These are phyloP conservation scores for Nemotelus nigrinus DNA, from an alignment of 2,888 invertebrate genomes.

Conservation along the genomic window DNA sequence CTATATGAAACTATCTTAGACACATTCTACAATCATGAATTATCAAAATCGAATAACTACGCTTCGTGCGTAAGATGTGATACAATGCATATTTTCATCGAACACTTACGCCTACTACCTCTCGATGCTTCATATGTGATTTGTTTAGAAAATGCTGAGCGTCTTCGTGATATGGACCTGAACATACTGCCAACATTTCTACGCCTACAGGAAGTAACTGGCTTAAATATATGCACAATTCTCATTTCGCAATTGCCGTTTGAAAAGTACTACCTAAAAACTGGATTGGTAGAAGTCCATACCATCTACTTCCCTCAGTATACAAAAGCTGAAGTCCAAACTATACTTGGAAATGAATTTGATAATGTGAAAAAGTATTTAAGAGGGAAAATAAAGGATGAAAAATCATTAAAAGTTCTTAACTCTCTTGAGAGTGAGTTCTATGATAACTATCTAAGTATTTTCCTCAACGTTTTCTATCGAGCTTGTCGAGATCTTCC, in stretches of 20 bases:
- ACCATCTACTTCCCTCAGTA: conserved; percentile 84
- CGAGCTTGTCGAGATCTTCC: conserved; percentile 85
- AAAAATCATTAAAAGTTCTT: conserved; percentile 53
- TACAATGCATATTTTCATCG: conserved; percentile 74
- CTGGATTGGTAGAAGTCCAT: conserved; percentile 76
- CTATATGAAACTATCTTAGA: conserved; percentile 80
- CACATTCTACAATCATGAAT: conserved; percentile 66
- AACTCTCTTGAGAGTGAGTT: conserved; percentile 64
- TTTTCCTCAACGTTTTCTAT: conserved; percentile 86
- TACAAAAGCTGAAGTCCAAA: conserved; percentile 73
- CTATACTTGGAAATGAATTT: conserved; percentile 66
- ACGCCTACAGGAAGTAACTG: conserved; percentile 77
- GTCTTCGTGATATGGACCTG: conserved; percentile 77
- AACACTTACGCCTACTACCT: conserved; percentile 62
- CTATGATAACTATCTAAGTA: conserved; percentile 81
- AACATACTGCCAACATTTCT: conserved; percentile 79
- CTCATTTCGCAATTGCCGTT: conserved; percentile 81
- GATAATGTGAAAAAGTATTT: conserved; percentile 52
- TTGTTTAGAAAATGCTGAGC: conserved; percentile 84
- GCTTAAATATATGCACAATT: conserved; percentile 77
- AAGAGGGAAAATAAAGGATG: conserved; percentile 59
- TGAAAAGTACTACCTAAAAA: conserved; percentile 80
- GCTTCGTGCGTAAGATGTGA: conserved; percentile 71
- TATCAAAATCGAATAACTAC: conserved; percentile 62
- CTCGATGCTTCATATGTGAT: conserved; percentile 69